Base-by-base conservation (phyloP, 2,888 invertebrate genomes). In the Dicyrtomina minuta region DNA sequence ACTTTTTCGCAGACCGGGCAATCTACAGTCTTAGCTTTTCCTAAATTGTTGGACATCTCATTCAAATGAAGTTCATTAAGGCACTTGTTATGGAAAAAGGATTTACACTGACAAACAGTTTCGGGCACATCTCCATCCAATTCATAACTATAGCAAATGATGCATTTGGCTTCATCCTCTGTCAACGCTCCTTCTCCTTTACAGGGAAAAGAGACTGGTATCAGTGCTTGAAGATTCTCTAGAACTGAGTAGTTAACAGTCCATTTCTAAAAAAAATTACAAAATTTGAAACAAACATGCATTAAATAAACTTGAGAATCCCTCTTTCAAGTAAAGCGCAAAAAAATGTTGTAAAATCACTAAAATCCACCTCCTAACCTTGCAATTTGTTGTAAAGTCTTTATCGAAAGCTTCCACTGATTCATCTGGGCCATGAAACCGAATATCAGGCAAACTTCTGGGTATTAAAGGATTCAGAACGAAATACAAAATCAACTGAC, bases 391-490 rank as follows among this genome's bases (percentile, higher is more conserved):
- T 49, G 80, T 80, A 20, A 83, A 70, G 44, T 75, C 78, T 24
- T 73, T 72, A 20, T 79, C 77, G 55, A 80, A 81, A 2, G 74
- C 67, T 58, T 80, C 77, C 4, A 81, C 79, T 2, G 79, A 59
- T 58, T 79, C 77, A 58, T 82, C 81, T 10, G 83, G 82, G 1
- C 84, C 84, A 49, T 84, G 73, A 77, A 84, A 82, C 69, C 80
- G 81, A 10, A 84, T 79, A 69, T 80, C 78, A 2, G 84, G 84
- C 49, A 81, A 74, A 39, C 76, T 75, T 6, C 71, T 72, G 2
- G 81, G 76, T 62, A 79, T 80, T 22, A 74, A 76, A 3, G 82
- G 81, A 78, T 84, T 80, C 39, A 84, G 77, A 12, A 79, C 81
- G 2, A 84, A 76, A 24, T 82, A 79, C 13, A 82, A 73, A 22